A percentile compares a stretch with the other conserved stretches of the same genome.
These are phyloP conservation scores for Paramisgurnus dabryanus DNA, from an alignment of 2,113 vertebrate genomes.

Conservation along the genomic window DNA sequence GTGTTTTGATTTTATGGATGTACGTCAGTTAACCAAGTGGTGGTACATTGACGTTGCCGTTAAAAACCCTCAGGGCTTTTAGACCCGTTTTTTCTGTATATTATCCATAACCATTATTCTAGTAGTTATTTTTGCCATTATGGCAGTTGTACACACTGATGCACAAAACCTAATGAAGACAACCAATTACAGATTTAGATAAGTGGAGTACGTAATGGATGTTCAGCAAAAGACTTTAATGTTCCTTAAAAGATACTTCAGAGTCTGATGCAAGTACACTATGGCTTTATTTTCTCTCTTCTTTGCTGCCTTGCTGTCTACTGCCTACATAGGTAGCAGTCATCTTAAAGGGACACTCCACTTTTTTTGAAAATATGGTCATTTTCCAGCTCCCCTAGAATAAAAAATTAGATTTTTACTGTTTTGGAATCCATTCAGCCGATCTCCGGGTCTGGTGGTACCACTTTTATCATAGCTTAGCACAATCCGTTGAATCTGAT, in stretches of 20 bases:
- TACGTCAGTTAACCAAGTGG: slow-evolving; percentile 11
- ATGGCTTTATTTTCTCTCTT: neutral
- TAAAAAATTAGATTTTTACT: too few relatives aligned
- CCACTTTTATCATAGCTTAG: too few relatives aligned
- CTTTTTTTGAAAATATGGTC: too few relatives aligned
- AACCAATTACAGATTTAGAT: neutral
- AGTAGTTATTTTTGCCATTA: slow-evolving; percentile 7
- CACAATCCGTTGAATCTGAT: too few relatives aligned
- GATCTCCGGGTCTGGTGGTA: too few relatives aligned
- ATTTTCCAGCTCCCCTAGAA: too few relatives aligned
- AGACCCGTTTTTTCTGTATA: slow-evolving; percentile 1
- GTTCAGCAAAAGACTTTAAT: slow-evolving; percentile 7
- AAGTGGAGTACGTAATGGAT: slow-evolving; percentile 27
- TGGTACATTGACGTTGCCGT: neutral
- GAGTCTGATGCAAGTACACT: neutral
- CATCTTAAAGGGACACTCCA: neutral
- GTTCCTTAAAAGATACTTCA: slow-evolving; percentile 8
- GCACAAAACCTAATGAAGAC: slow-evolving; percentile 6
- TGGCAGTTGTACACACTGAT: neutral
- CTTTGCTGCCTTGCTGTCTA: neutral
- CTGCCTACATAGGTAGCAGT: neutral
- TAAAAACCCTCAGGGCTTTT: neutral
- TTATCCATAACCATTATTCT: slow-evolving; percentile 1
- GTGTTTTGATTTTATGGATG: slow-evolving; percentile 22
- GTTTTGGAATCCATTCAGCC: too few relatives aligned